Evolutionary conservation across 30 jellyfish, hydroid and myxozoan species (phyloP).

Genomic region (Morbakka virulenta): DNA sequence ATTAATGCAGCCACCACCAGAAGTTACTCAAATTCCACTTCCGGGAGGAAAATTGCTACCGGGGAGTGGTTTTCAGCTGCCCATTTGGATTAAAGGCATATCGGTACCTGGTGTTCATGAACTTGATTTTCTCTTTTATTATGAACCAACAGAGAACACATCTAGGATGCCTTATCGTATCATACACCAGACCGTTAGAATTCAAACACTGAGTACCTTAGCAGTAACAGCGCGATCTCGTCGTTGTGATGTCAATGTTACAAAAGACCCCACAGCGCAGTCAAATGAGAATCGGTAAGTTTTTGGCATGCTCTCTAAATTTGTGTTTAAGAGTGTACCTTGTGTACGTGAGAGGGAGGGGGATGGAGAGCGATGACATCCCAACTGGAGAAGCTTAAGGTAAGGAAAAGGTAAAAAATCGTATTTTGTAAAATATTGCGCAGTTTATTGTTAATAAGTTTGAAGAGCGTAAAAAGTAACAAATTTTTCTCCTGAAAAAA

Average conservation of each 20-base stretch:
- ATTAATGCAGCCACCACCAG: neutral
- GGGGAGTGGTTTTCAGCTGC: conserved; percentile 61
- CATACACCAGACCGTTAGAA: conserved; percentile 72
- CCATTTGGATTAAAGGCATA: conserved; percentile 65
- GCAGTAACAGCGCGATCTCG: conserved; percentile 36
- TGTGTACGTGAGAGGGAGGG: too few relatives aligned
- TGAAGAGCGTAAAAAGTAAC: too few relatives aligned
- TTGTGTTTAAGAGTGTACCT: neutral
- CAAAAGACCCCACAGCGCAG: neutral
- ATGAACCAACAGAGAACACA: conserved; percentile 60
- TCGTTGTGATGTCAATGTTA: conserved; percentile 16
- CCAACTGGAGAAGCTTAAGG: too few relatives aligned
- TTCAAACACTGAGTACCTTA: conserved; percentile 82
- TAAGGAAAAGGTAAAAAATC: too few relatives aligned
- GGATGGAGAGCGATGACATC: too few relatives aligned
- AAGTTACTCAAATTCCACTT: conserved; percentile 57
- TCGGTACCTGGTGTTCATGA: conserved; percentile 88
- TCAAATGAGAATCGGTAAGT: conserved; percentile 6
- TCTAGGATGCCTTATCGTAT: conserved; percentile 69
- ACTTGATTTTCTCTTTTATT: conserved; percentile 72
- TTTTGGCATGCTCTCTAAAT: neutral
- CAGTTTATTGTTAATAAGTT: too few relatives aligned
- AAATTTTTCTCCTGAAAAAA: too few relatives aligned
- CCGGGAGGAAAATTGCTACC: conserved; percentile 51
- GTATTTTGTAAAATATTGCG: too few relatives aligned